These are phyloP conservation scores for Endomychus coccineus DNA, from an alignment of 2,888 invertebrate species.

Conservation along the genomic window DNA sequence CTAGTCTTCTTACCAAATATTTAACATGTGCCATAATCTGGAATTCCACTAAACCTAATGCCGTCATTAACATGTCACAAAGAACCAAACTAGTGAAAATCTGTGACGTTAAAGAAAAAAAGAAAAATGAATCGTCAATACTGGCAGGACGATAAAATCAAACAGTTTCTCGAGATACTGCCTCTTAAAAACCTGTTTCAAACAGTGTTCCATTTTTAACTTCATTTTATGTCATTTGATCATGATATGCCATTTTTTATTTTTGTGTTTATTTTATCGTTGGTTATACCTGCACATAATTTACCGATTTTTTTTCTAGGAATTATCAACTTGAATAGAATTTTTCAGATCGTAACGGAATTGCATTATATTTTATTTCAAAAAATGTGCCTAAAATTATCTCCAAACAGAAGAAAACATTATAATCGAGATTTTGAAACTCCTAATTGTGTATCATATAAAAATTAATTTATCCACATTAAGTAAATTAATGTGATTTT, in stretches of 20 bases:
- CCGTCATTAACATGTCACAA: constrained; percentile 21
- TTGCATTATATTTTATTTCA: too few relatives aligned
- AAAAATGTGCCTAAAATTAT: too few relatives aligned
- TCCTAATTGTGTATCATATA: too few relatives aligned
- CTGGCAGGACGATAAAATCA: constrained; percentile 23
- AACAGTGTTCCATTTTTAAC: constrained; percentile 34
- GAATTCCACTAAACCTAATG: constrained; percentile 2
- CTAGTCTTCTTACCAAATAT: constrained; percentile 17
- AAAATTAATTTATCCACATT: too few relatives aligned
- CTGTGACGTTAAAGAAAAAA: constrained; percentile 18
- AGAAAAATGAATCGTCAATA: constrained; percentile 1
- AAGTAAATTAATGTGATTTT: too few relatives aligned
- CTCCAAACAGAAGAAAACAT: too few relatives aligned
- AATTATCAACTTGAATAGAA: too few relatives aligned
- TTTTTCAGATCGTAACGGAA: too few relatives aligned
- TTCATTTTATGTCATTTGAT: too few relatives aligned
- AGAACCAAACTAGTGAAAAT: constrained; percentile 24
- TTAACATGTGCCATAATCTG: constrained; percentile 13
- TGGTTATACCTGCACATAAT: constrained; percentile 17
- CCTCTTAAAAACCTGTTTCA: constrained; percentile 28
- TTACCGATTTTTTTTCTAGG: too few relatives aligned
- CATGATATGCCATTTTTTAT: too few relatives aligned
- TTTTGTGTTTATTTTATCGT: neutral
- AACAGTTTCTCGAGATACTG: constrained; percentile 32
- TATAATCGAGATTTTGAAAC: too few relatives aligned